Evolutionary conservation across 1,140 invertebrate genomes (phyloP), one percentile per base, ranked within the genome.

Genomic region (Magallana gigas): DNA sequence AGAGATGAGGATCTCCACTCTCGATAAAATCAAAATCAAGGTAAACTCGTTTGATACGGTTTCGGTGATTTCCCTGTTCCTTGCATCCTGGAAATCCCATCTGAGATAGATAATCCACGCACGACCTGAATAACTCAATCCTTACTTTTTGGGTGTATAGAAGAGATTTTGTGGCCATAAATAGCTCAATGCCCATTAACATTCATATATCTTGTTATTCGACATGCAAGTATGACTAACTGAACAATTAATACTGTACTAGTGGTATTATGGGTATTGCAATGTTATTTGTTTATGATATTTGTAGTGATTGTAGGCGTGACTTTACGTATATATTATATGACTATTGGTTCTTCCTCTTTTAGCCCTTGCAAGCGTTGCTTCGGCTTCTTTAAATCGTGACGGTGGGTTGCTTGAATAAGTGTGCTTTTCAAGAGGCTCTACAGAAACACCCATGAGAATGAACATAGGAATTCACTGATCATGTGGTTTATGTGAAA

Each of bases 11-110:
- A 84, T 90, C 59, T 87, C 89, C 48, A 90, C 89, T 84, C 83
- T 91, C 18, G 90, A 90, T 57, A 91, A 89, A 88, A 89, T 91
- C 62, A 88, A 91, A 81, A 90, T 91, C 87, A 91, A 91, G 90
- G 90, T 91, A 91, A 89, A n/a, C 57, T 29, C 71, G 64, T 80
- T 57, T 80, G 71, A 48, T 58, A 83, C 57, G 56, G 56, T 84
- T 57, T 59, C 23, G 83, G 16, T 36, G 29, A 84, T 84, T n/a
- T 62, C 16, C 58, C 56, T 62, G 18, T 84, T 60, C 83, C 83
- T 62, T 62, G 62, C 80, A 80, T 85, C 87, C 84, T 29, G 36
- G 36, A 84, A 84, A 84, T 76, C 87, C 83, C 68, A 57, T 68
- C 29, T 88, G 83, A 84, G 58, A 80, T 80, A 83, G 57, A 83